Evolutionary conservation across 2,113 vertebrate genomes (phyloP).

Genomic region (Otocyon megalotis): DNA sequence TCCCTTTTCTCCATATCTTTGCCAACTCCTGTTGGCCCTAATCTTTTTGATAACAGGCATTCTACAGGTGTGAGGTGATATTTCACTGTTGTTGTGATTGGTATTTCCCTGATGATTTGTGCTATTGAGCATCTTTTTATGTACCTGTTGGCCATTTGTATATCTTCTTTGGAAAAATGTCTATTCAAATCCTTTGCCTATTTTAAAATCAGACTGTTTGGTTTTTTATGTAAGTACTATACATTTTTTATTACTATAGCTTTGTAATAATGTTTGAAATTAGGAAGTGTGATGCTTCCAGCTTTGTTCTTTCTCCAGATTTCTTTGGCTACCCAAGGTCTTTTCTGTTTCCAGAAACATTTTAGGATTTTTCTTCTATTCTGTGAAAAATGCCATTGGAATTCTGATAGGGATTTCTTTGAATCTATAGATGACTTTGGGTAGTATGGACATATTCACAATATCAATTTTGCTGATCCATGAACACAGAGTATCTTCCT

Average conservation of each 20-base stretch:
- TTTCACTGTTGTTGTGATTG: background rate
- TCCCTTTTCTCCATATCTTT: background rate
- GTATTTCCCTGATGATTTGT: background rate
- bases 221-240: background rate
- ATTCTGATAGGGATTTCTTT: background rate
- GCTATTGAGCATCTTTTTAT: background rate
- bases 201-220: background rate
- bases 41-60: background rate
- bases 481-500: background rate
- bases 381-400: background rate
- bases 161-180: conserved; percentile 13
- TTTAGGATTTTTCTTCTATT: background rate
- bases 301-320: background rate
- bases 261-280: background rate
- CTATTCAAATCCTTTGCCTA: conserved; percentile 7
- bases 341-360: background rate
- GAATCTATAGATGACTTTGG: background rate
- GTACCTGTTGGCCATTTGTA: background rate
- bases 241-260: background rate
- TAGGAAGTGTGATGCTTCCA: background rate
- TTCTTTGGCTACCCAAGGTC: background rate
- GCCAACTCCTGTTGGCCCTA: background rate
- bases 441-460: background rate
- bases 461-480: background rate
- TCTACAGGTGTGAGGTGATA: background rate